These are phyloP conservation scores for Trachelus stipa DNA, from an alignment of 2,888 invertebrate species.

Conservation along the genomic window DNA sequence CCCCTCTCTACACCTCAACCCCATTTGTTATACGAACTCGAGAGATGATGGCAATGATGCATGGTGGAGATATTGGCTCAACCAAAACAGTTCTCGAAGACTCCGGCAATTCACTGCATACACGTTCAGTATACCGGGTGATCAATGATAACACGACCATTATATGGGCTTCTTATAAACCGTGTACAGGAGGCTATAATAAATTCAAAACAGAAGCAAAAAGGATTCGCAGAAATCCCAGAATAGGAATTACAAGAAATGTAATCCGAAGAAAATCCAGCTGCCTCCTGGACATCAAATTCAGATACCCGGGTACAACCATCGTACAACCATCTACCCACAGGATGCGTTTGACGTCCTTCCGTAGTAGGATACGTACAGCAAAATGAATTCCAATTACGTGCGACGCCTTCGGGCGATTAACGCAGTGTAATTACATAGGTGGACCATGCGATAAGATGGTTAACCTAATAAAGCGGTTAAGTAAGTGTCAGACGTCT, in stretches of 20 bases:
- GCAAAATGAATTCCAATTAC: slow-evolving; percentile 36
- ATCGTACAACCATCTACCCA: too few species aligned
- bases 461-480: slow-evolving; percentile 43
- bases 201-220: not conserved
- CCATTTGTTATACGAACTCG: slow-evolving; percentile 50
- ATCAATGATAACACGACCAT: not conserved
- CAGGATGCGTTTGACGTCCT: slow-evolving; percentile 6
- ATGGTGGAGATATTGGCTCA: slow-evolving; percentile 41
- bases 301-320: not conserved
- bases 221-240: not conserved
- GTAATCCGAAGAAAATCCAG: not conserved
- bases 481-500: slow-evolving; percentile 22
- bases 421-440: slow-evolving; percentile 40
- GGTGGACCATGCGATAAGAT: slow-evolving; percentile 30
- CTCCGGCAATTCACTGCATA: not conserved
- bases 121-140: not conserved
- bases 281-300: not conserved
- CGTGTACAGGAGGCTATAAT: not conserved
- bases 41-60: slow-evolving; percentile 48
- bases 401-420: slow-evolving; percentile 43
- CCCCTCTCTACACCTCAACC: slow-evolving; percentile 38
- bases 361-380: not conserved
- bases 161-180: not conserved
- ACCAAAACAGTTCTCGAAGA: slow-evolving; percentile 40
- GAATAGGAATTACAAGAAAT: not conserved